Percentiles rank a stretch among this genome's conserved stretches.
phyloP scores from a whole-genome alignment of 1,140 invertebrate species.

The Drosophila kepulauana region DNA sequence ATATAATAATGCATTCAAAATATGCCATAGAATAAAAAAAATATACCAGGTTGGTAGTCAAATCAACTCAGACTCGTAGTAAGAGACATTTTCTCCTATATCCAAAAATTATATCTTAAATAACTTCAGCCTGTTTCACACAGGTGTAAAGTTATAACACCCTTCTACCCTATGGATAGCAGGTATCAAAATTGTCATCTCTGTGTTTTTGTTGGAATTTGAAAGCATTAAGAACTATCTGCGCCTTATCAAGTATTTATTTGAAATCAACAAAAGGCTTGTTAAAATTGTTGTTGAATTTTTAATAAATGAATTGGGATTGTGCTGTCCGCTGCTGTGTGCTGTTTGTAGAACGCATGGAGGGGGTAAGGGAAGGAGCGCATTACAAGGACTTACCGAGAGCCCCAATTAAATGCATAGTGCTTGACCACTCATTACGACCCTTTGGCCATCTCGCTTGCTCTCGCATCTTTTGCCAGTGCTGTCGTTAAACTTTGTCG shows the following conservation, averaged over 20 bases:
- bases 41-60: too few species aligned
- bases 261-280: neutral
- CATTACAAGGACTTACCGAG: constrained; percentile 3
- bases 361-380: neutral
- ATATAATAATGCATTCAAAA: too few species aligned
- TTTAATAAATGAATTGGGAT: neutral
- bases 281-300: constrained; percentile 1
- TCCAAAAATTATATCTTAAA: too few species aligned
- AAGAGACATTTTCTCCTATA: too few species aligned
- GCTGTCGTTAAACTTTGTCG: constrained; percentile 11
- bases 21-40: too few species aligned
- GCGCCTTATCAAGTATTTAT: neutral
- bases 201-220: neutral
- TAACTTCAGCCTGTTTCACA: too few species aligned
- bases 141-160: too few species aligned
- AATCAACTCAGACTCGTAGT: too few species aligned
- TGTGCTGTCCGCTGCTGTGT: neutral
- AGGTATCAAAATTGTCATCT: too few species aligned
- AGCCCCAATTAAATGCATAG: constrained; percentile 3
- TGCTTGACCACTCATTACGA: neutral
- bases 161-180: too few species aligned
- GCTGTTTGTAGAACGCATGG: too few species aligned
- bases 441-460: neutral
- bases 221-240: neutral
- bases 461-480: neutral